Percentiles rank a stretch among this genome's conserved stretches.
phyloP scores from a whole-genome alignment of 2,113 vertebrate species.

The Polypterus bichir region DNA sequence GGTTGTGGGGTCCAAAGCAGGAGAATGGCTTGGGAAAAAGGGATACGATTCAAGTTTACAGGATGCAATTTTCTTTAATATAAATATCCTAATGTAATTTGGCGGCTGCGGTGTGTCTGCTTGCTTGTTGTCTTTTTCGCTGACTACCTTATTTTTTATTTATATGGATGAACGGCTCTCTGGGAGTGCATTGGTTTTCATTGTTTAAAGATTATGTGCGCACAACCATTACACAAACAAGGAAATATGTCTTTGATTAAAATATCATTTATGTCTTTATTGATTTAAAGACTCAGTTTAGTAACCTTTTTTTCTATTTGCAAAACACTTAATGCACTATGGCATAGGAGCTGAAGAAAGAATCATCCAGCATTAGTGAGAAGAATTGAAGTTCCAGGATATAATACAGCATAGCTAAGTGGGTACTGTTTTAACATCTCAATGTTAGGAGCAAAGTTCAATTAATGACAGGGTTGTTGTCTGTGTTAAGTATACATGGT shows the following conservation, averaged over 20 bases:
- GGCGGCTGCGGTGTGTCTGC: conserved; percentile 64
- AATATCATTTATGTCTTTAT: conserved; percentile 63
- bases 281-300: conserved; percentile 60
- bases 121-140: conserved; percentile 51
- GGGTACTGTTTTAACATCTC: no score
- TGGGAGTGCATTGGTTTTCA: conserved; percentile 44
- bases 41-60: conserved; percentile 79
- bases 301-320: conserved; percentile 28
- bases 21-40: conserved; percentile 17
- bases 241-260: conserved; percentile 56
- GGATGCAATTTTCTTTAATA: conserved; percentile 86
- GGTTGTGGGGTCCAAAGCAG: not conserved
- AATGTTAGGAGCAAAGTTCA: no score
- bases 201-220: conserved; percentile 45
- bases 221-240: conserved; percentile 37
- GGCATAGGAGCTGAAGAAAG: not conserved
- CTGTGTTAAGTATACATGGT: no score
- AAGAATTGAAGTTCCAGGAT: no score
- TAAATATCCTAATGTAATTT: conserved; percentile 86
- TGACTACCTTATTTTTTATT: conserved; percentile 58
- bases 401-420: no score
- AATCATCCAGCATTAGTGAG: no score
- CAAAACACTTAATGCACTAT: not conserved
- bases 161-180: conserved; percentile 39
- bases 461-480: no score